Conservation (phyloP, 2,797 vertebrate genomes). For the Fistularia tabacaria region DNA sequence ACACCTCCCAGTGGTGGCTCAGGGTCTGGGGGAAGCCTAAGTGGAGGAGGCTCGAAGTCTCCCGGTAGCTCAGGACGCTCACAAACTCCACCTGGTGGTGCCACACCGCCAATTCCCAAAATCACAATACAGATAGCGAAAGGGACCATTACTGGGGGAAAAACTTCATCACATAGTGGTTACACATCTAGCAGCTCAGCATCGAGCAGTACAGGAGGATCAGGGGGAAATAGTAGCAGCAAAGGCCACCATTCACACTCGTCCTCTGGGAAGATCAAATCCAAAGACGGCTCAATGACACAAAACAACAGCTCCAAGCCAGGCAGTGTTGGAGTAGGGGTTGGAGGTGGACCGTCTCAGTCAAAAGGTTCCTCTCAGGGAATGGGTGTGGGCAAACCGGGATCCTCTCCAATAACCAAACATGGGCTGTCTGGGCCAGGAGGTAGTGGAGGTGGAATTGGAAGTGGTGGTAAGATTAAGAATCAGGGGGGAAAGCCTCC, state of each 20-base stretch:
- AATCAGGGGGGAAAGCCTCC: slow-evolving; percentile 94
- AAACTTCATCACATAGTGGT: slow-evolving; percentile 90
- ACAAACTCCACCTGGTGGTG: slow-evolving; percentile 93
- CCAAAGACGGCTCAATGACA: slow-evolving; percentile 84
- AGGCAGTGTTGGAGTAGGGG: slow-evolving; percentile 74
- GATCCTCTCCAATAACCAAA: slow-evolving; percentile 94
- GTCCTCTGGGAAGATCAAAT: slow-evolving; percentile 93
- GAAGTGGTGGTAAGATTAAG: slow-evolving; percentile 85
- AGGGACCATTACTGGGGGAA: slow-evolving; percentile 91
- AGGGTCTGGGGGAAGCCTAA: slow-evolving; percentile 80
- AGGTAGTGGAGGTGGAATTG: slow-evolving; percentile 71
- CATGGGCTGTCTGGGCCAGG: slow-evolving; percentile 87
- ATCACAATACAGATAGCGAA: slow-evolving; percentile 98
- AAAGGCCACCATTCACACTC: slow-evolving; percentile 98
- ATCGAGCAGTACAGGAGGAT: slow-evolving; percentile 63
- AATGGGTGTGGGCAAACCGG: slow-evolving; percentile 88
- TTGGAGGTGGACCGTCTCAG: slow-evolving; percentile 71
- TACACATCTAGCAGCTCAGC: slow-evolving; percentile 88
- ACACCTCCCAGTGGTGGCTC: slow-evolving; percentile 92
- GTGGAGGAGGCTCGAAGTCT: slow-evolving; percentile 94
- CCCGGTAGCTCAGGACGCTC: slow-evolving; percentile 93
- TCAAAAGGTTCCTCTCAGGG: slow-evolving; percentile 91
- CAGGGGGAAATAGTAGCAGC: slow-evolving; percentile 75
- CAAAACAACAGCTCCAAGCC: slow-evolving; percentile 87
- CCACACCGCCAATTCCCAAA: slow-evolving; percentile 96